Percentiles rank a stretch among this genome's conserved stretches.
phyloP scores from a whole-genome alignment of 2,113 vertebrate genomes.

The Ochotona princeps region DNA sequence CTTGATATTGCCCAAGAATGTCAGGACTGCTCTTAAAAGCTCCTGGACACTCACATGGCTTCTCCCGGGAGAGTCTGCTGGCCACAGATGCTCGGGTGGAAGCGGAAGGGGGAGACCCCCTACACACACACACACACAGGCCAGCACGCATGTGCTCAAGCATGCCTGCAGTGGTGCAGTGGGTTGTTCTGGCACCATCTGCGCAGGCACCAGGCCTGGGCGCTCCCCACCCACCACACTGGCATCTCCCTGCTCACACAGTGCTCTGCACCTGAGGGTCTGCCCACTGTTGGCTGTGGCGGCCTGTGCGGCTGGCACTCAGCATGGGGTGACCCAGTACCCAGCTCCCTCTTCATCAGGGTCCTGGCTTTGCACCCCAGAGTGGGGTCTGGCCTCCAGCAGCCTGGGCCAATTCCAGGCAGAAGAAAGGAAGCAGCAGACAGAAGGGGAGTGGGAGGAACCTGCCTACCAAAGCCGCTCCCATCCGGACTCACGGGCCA shows the following conservation, averaged over 20 bases:
- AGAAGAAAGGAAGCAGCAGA: background rate
- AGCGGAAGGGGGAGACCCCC: background rate
- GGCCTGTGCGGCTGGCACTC: rapidly evolving
- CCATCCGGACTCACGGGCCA: too few species aligned
- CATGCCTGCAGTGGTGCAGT: too few species aligned
- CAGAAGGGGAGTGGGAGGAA: too few species aligned
- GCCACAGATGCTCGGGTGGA: background rate
- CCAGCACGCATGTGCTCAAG: too few species aligned
- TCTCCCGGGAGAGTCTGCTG: rapidly evolving
- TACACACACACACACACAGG: too few species aligned
- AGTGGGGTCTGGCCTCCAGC: background rate
- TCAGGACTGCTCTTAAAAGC: constrained; percentile 13
- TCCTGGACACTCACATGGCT: background rate
- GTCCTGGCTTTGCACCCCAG: background rate
- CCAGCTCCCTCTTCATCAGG: background rate
- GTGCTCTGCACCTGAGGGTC: too few species aligned
- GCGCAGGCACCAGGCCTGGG: background rate
- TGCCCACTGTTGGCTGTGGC: background rate
- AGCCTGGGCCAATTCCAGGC: background rate
- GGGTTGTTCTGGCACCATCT: background rate
- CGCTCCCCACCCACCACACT: too few species aligned
- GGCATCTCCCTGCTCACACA: too few species aligned
- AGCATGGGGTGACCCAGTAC: rapidly evolving
- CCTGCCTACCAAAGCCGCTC: too few species aligned
- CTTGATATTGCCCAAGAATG: constrained; percentile 7